Conservation (phyloP, 2,888 invertebrate genomes). For the Diarsia mendica region DNA sequence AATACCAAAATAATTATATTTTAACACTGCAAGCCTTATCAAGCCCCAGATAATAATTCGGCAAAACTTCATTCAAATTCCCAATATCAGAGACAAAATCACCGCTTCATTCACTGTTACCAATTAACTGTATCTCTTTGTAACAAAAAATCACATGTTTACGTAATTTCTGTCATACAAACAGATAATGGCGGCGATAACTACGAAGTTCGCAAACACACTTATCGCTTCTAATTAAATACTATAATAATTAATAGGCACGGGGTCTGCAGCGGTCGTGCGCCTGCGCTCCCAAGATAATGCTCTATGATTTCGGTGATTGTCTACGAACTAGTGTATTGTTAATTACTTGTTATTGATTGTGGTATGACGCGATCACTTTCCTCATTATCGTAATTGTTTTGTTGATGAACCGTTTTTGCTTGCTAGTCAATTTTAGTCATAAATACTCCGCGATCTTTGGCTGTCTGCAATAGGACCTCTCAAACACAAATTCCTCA, state of each 20-base stretch:
- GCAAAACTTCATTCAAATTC: slow-evolving; percentile 50
- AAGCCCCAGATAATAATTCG: slow-evolving; percentile 38
- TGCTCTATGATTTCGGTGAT: slow-evolving; percentile 45
- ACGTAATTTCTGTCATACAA: slow-evolving; percentile 68
- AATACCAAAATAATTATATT: slow-evolving; percentile 24
- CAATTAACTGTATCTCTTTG: slow-evolving; percentile 50
- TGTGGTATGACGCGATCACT: slow-evolving; percentile 22
- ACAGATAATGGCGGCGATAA: slow-evolving; percentile 72
- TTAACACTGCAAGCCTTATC: slow-evolving; percentile 38
- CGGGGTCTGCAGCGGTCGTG: slow-evolving; percentile 56
- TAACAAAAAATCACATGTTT: slow-evolving; percentile 69
- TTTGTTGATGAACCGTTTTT: not conserved
- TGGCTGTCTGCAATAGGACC: not conserved
- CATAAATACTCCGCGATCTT: not conserved
- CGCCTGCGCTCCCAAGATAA: slow-evolving; percentile 49
- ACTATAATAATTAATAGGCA: slow-evolving; percentile 69
- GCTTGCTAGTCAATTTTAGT: not conserved
- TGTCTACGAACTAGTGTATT: slow-evolving; percentile 27
- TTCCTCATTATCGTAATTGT: slow-evolving; percentile 6
- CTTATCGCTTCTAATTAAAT: slow-evolving; percentile 80
- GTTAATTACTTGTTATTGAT: slow-evolving; percentile 40
- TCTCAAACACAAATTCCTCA: not conserved
- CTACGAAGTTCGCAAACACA: slow-evolving; percentile 73
- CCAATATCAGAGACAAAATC: slow-evolving; percentile 45
- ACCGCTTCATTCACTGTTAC: slow-evolving; percentile 44